Base-by-base conservation (phyloP, 1,140 invertebrate species). In the Dufourea novaeangliae region DNA sequence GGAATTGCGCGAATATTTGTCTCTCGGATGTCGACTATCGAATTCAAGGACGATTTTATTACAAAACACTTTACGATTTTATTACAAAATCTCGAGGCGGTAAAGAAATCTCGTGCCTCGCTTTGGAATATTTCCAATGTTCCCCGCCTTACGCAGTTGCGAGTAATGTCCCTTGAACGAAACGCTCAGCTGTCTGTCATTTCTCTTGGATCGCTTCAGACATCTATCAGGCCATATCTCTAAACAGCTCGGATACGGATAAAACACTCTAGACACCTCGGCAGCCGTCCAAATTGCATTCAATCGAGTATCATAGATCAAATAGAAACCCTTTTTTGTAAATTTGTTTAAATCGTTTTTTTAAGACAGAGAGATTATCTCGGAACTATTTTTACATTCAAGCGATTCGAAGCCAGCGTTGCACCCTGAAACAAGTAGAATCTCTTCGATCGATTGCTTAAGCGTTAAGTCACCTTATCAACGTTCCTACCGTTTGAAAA, bases 41-140 rank as follows among this genome's bases (percentile, higher is more conserved):
- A 37, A 27, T 37, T 34, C 61, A 41, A 34, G 61, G 61, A 41
- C n/a, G 6, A 4, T 1, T 5, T 3, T 20, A 46, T 71, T 34
- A 3, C 4, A 17, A 61, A 12, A 44, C 57, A 27, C 20, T 29
- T 25, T 39, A n/a, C 17, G 14, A 11, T 7, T 11, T 25, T 27
- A 56, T 1, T 29, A 29, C 25, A 7, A 20, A 20, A 32, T 20
- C 11, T 46, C n/a, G 7, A 20, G 22, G 7, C 1, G 25, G 20
- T 25, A 74, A n/a, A 68, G 37, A 44, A 22, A 4, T 63, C 54
- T n/a, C n/a, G 39, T 20, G 7, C 68, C 29, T 63, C n/a, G 44
- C 32, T 22, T 62, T 79, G 69, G 46, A 81, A 68, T 46, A 61
- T 1, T 27, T 72, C 68, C 62, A 68, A 79, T 54, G n/a, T 17